Conservation (phyloP, 1,140 invertebrate genomes). For the Plectus sambesii region DNA sequence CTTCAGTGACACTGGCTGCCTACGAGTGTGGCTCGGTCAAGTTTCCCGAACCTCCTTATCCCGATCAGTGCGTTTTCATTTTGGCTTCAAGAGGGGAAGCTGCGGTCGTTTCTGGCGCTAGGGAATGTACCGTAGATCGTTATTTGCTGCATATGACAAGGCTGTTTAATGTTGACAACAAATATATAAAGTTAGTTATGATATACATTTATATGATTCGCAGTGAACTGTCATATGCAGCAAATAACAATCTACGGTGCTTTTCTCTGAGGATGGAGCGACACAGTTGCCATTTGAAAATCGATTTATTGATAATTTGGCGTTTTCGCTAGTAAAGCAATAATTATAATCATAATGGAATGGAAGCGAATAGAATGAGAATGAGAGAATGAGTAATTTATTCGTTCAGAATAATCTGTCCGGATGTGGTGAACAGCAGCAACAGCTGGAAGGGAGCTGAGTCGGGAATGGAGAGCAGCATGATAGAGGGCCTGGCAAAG, state of each 20-base stretch:
- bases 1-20: slow-evolving; percentile 84
- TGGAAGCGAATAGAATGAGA: slow-evolving; percentile 26
- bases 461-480: slow-evolving; percentile 21
- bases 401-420: slow-evolving; percentile 49
- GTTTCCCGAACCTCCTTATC: slow-evolving; percentile 70
- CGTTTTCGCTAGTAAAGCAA: too few relatives aligned
- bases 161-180: too few relatives aligned
- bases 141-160: neutral
- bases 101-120: too few relatives aligned
- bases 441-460: too few relatives aligned
- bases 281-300: too few relatives aligned
- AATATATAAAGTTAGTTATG: too few relatives aligned
- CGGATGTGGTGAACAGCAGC: slow-evolving; percentile 40
- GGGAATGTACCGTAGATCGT: neutral
- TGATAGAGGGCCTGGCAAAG: neutral
- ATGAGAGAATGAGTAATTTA: slow-evolving; percentile 7
- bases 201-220: too few relatives aligned
- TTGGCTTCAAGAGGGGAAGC: too few relatives aligned
- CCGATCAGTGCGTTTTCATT: slow-evolving; percentile 58
- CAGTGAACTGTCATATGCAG: too few relatives aligned
- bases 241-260: too few relatives aligned
- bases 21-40: slow-evolving; percentile 87
- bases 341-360: slow-evolving; percentile 1
- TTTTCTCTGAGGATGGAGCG: too few relatives aligned
- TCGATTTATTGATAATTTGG: too few relatives aligned